A percentile compares a stretch with the other conserved stretches of the same genome.
These are phyloP conservation scores for Labeo rohita DNA, from an alignment of 2,113 vertebrate genomes.

Conservation along the genomic window DNA sequence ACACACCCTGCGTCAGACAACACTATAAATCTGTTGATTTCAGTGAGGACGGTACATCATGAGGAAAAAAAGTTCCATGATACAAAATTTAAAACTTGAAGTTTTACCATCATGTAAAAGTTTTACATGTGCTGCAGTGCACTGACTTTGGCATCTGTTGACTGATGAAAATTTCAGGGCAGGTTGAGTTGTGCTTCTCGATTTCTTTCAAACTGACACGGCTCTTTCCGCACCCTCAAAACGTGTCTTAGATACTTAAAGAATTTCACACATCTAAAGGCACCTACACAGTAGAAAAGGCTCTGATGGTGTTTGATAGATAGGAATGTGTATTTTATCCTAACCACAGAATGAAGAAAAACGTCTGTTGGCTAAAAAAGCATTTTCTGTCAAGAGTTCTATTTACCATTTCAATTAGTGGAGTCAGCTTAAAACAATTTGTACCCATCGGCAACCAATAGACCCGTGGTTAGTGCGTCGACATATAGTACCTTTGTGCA, in stretches of 20 bases:
- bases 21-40: background rate
- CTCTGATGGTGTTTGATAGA: background rate
- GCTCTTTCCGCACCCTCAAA: background rate
- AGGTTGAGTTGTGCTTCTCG: background rate
- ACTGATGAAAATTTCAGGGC: conserved; percentile 2
- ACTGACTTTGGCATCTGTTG: background rate
- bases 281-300: background rate
- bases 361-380: background rate
- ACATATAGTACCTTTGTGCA: no score
- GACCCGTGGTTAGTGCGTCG: no score
- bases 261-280: background rate
- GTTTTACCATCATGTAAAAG: background rate
- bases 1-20: background rate
- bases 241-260: background rate
- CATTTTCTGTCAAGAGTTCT: background rate
- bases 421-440: no score
- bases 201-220: background rate
- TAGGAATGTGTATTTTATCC: background rate
- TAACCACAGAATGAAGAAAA: conserved; percentile 7
- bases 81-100: background rate
- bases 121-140: background rate
- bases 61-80: background rate
- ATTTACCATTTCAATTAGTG: background rate
- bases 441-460: no score
- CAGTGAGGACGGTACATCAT: background rate